phyloP scores from a whole-genome alignment of 2,113 vertebrate genomes.

The Oplegnathus fasciatus region DNA sequence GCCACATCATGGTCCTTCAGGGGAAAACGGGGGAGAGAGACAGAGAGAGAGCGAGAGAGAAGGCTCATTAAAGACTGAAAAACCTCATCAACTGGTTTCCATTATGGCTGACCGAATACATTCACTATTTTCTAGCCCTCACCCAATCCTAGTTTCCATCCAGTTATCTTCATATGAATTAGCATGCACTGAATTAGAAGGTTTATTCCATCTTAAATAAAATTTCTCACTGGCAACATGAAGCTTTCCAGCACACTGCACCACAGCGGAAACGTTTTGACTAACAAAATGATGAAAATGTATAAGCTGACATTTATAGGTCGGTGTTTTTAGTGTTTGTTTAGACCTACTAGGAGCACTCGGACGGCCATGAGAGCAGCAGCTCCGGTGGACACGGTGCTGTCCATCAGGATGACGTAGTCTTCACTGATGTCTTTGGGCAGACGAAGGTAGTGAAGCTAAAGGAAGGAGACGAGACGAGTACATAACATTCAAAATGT shows the following conservation, averaged over 20 bases:
- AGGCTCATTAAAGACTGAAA: neutral
- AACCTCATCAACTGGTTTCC: neutral
- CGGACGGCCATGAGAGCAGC: constrained; percentile 92
- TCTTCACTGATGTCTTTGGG: constrained; percentile 94
- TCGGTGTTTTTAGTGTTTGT: too few relatives aligned
- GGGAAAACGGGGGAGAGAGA: fast-evolving
- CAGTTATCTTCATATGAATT: neutral
- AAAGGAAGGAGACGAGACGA: neutral
- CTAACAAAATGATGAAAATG: neutral
- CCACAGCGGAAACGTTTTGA: neutral
- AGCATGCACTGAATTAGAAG: too few relatives aligned
- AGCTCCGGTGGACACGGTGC: constrained; percentile 92
- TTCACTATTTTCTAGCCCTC: neutral
- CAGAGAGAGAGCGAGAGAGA: too few relatives aligned
- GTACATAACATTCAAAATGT: fast-evolving
- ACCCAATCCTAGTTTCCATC: neutral
- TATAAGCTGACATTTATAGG: neutral
- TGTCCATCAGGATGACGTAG: constrained; percentile 95
- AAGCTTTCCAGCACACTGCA: neutral
- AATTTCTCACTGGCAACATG: neutral
- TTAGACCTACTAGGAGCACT: constrained; percentile 87
- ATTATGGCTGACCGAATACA: neutral
- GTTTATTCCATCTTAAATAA: neutral
- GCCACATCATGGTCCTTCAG: constrained; percentile 91
- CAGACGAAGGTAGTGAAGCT: constrained; percentile 93